These are phyloP conservation scores for Lagocephalus sceleratus DNA, from an alignment of 2,797 vertebrate species.

Conservation along the genomic window DNA sequence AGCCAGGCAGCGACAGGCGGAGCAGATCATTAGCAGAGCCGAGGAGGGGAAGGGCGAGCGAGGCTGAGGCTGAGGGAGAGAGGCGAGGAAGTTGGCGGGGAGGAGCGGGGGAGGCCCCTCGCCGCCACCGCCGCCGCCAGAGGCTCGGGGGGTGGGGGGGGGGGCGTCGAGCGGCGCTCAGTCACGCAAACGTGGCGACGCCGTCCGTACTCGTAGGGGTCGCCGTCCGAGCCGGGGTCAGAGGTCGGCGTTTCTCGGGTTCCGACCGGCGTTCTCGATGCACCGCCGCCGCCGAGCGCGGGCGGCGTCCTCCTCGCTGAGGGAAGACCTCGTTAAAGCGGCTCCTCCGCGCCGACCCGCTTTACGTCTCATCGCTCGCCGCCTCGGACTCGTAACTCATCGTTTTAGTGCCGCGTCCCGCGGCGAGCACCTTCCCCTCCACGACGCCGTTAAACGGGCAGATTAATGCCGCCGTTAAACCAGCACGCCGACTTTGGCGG, in stretches of 20 bases:
- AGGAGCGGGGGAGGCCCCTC: conserved; percentile 39
- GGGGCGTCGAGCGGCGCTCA: no score
- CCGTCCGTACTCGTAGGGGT: no score
- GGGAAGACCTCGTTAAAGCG: conserved; percentile 40
- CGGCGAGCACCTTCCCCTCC: conserved; percentile 62
- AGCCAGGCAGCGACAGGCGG: conserved; percentile 63
- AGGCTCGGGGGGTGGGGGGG: no score
- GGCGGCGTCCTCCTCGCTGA: no score
- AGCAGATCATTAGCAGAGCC: conserved; percentile 68
- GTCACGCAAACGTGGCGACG: no score
- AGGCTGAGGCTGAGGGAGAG: conserved; percentile 18
- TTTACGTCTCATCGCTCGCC: conserved; percentile 53
- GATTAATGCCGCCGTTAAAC: conserved; percentile 71
- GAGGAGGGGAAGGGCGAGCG: conserved; percentile 31
- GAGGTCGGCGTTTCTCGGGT: no score
- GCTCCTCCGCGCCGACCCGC: conserved; percentile 26
- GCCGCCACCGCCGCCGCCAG: neutral
- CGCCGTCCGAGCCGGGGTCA: no score
- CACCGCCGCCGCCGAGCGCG: no score
- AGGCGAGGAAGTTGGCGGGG: conserved; percentile 39
- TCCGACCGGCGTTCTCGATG: no score
- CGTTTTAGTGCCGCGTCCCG: conserved; percentile 57
- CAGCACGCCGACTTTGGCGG: conserved; percentile 57
- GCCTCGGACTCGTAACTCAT: conserved; percentile 52
- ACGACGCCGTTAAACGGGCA: conserved; percentile 65